phyloP scores from a whole-genome alignment of 2,797 vertebrate species.

The Eospalax fontanierii region DNA sequence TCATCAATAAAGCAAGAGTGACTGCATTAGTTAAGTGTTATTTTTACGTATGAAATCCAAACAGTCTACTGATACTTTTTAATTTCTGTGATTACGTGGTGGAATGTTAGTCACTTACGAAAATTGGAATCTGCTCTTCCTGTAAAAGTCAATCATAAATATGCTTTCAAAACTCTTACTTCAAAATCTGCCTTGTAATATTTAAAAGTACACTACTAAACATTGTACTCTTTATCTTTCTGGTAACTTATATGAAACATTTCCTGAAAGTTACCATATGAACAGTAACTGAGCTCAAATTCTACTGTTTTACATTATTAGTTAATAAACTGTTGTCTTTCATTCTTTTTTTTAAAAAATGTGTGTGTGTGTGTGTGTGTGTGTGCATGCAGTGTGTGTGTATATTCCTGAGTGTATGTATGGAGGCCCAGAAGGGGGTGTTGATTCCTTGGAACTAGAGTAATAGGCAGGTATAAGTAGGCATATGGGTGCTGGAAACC shows the following conservation, averaged over 20 bases:
- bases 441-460: no score
- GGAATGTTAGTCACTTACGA: conserved; percentile 12
- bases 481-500: no score
- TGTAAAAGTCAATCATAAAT: conserved; percentile 30
- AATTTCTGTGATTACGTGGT: background rate
- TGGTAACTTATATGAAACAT: background rate
- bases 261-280: conserved; percentile 2
- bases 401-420: no score
- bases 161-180: conserved; percentile 6
- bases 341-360: background rate
- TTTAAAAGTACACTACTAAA: conserved; percentile 15
- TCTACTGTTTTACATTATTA: conserved; percentile 20
- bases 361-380: no score
- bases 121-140: background rate
- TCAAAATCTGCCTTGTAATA: conserved; percentile 18
- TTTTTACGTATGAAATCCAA: background rate
- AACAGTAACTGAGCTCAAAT: background rate
- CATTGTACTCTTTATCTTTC: conserved; percentile 29
- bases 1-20: background rate
- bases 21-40: background rate
- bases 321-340: conserved; percentile 50
- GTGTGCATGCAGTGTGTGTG: no score
- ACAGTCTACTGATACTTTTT: background rate
- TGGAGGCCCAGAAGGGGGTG: no score
- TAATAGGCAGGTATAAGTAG: no score